Evolutionary conservation across 2,888 invertebrate genomes (phyloP).

Genomic region (Sphaeridia pumilis): DNA sequence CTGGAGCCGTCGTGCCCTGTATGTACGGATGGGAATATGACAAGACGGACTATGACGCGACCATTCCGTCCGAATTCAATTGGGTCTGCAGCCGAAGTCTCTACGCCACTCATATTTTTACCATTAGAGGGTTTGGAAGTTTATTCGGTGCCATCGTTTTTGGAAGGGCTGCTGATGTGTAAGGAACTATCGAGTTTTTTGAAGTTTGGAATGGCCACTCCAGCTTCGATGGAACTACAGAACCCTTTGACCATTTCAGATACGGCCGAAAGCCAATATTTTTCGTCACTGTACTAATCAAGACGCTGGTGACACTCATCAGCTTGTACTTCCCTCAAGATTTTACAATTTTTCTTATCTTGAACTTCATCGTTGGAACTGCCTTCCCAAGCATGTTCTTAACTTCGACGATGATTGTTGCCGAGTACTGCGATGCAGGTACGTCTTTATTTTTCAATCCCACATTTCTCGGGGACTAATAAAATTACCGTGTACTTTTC

Average conservation of each 20-base stretch:
- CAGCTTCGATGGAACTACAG: not conserved
- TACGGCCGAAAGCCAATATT: conserved; percentile 45
- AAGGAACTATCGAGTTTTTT: conserved; percentile 4
- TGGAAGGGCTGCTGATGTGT: conserved; percentile 2
- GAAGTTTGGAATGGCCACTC: too few relatives aligned
- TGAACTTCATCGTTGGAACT: conserved; percentile 22
- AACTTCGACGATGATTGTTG: conserved; percentile 23
- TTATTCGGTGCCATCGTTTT: not conserved
- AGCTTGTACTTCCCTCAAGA: conserved; percentile 22
- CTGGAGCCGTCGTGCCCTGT: not conserved
- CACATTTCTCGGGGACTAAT: not conserved
- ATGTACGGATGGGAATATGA: conserved; percentile 2
- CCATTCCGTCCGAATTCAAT: conserved; percentile 1
- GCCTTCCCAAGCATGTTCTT: conserved; percentile 30
- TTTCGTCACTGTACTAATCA: conserved; percentile 42
- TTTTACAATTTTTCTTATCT: conserved; percentile 17
- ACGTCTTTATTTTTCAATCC: not conserved
- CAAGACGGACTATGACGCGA: conserved; percentile 1
- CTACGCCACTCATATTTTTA: not conserved
- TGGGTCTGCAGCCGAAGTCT: not conserved
- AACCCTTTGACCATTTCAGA: conserved; percentile 38
- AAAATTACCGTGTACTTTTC: not conserved
- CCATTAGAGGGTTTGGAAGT: not conserved
- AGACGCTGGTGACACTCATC: conserved; percentile 18
- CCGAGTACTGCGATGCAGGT: conserved; percentile 30